Evolutionary conservation across 2,113 vertebrate species (phyloP).

Genomic region (Atherinomorus stipes): DNA sequence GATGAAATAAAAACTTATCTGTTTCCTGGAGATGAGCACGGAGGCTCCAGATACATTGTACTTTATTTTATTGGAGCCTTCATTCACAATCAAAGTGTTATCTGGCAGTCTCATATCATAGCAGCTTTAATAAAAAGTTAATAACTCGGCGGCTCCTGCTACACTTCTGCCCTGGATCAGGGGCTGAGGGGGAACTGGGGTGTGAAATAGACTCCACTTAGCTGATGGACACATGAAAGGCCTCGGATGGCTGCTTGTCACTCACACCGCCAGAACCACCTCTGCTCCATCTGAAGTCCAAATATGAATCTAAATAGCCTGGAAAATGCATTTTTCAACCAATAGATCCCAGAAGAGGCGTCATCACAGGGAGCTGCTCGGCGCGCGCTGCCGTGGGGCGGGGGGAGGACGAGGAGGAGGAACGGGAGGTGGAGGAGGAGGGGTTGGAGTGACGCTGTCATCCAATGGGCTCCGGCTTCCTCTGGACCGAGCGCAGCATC

Average conservation of each 20-base stretch:
- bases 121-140: constrained; percentile 61
- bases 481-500: constrained; percentile 80
- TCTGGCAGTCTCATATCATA: constrained; percentile 36
- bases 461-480: constrained; percentile 73
- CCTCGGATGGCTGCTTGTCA: constrained; percentile 66
- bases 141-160: constrained; percentile 47
- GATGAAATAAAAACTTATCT: background rate
- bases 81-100: constrained; percentile 41
- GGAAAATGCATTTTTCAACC: constrained; percentile 60
- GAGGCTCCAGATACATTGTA: constrained; percentile 18
- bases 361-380: constrained; percentile 34
- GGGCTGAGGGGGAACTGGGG: constrained; percentile 67
- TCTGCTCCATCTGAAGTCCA: constrained; percentile 55
- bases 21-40: constrained; percentile 27
- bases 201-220: constrained; percentile 77
- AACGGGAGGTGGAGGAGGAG: constrained; percentile 73
- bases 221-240: constrained; percentile 70
- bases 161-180: constrained; percentile 50
- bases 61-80: constrained; percentile 40
- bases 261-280: constrained; percentile 53
- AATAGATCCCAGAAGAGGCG: constrained; percentile 46
- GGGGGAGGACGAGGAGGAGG: no score
- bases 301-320: constrained; percentile 71
- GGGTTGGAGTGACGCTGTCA: constrained; percentile 79
- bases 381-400: constrained; percentile 34